A percentile compares a stretch with the other conserved stretches of the same genome.
Evolutionary conservation across 2,113 vertebrate species (phyloP).

Genomic region (Forbesichthys papilliferus): DNA sequence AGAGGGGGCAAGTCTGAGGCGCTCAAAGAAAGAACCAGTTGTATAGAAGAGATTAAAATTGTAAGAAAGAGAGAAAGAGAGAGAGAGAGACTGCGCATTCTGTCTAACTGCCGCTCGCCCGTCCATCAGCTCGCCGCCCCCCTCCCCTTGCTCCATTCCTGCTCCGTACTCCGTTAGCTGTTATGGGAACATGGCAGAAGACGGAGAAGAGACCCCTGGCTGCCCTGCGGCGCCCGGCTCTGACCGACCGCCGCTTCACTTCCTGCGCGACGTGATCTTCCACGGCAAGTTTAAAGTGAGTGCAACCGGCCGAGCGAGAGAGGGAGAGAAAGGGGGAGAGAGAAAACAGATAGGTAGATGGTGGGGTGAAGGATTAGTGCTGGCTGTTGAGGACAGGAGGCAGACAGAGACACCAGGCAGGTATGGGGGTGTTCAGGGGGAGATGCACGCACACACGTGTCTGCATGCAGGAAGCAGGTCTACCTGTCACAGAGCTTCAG

Average conservation of each 20-base stretch:
- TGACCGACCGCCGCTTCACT: constrained; percentile 52
- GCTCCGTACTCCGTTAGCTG: constrained; percentile 1
- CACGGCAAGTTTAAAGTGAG: constrained; percentile 74
- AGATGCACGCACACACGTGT: no score
- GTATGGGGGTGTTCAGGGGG: no score
- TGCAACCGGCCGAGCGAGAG: not conserved
- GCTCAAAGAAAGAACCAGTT: constrained; percentile 6
- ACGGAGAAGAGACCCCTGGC: constrained; percentile 31
- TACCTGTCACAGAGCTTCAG: no score
- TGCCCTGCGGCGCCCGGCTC: constrained; percentile 16
- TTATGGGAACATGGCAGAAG: constrained; percentile 60
- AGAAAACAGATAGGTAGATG: no score
- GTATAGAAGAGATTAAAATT: constrained; percentile 8
- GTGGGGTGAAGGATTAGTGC: no score
- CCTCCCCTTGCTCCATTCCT: not conserved
- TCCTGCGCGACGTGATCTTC: constrained; percentile 69
- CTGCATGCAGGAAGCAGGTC: no score
- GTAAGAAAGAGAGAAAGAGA: constrained; percentile 20
- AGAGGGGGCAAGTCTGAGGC: constrained; percentile 15
- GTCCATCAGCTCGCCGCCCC: not conserved
- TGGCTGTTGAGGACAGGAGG: no score
- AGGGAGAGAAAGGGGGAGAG: not conserved
- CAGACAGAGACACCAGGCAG: no score
- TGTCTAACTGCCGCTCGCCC: not conserved
- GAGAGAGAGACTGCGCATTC: constrained; percentile 19